Evolutionary conservation across 2,113 vertebrate genomes (phyloP).

Genomic region (Oreochromis spilurus): DNA sequence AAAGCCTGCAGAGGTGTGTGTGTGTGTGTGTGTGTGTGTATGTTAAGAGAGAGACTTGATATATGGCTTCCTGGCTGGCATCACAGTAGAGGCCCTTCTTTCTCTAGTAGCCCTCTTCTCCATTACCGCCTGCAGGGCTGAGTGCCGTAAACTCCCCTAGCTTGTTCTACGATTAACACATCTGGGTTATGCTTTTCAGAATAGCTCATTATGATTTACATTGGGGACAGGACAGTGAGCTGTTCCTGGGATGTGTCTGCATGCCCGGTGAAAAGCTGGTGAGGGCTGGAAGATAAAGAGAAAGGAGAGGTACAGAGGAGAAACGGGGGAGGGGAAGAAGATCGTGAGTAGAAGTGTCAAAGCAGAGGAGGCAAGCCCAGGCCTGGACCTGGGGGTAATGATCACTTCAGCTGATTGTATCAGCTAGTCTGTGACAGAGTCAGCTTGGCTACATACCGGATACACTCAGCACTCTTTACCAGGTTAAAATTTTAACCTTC

Average conservation of each 20-base stretch:
- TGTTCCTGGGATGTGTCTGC: conserved; percentile 17
- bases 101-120: conserved; percentile 26
- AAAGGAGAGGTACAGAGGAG: conserved; percentile 3
- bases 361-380: conserved; percentile 62
- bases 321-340: conserved; percentile 52
- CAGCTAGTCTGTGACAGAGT: conserved; percentile 25
- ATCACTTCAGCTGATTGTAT: conserved; percentile 67
- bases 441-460: neutral
- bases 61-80: conserved; percentile 71
- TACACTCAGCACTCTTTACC: neutral
- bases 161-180: conserved; percentile 25
- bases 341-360: conserved; percentile 54
- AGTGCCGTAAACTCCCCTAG: conserved; percentile 1
- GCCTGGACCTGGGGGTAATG: conserved; percentile 57
- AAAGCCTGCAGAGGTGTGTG: conserved; percentile 60
- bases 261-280: conserved; percentile 32
- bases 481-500: neutral
- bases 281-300: conserved; percentile 19
- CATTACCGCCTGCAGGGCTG: conserved; percentile 26
- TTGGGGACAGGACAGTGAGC: neutral
- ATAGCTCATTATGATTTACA: conserved; percentile 29
- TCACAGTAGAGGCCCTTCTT: conserved; percentile 51
- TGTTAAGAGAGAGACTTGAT: conserved; percentile 56
- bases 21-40: neutral
- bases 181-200: conserved; percentile 35